A percentile compares a stretch with the other conserved stretches of the same genome.
phyloP scores from a whole-genome alignment of 2,888 invertebrate species.

The Zaprionus lineosus region DNA sequence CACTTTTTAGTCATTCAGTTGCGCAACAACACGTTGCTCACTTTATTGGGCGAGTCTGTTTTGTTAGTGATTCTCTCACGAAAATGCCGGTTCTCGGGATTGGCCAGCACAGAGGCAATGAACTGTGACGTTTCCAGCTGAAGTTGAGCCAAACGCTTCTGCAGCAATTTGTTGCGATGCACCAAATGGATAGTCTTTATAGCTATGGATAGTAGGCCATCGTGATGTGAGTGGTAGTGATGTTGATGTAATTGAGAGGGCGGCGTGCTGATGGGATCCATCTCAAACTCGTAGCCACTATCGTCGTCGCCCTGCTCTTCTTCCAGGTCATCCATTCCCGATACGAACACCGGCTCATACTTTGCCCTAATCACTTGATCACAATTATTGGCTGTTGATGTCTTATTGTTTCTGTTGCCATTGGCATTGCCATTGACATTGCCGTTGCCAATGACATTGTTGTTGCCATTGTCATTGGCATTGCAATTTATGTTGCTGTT shows the following conservation, averaged over 20 bases:
- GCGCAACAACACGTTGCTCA: constrained; percentile 64
- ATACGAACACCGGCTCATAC: too few relatives aligned
- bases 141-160: constrained; percentile 85
- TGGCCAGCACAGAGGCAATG: constrained; percentile 85
- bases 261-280: constrained; percentile 33
- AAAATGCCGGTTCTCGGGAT: constrained; percentile 82
- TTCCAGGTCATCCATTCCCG: constrained; percentile 26
- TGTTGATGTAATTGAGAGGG: constrained; percentile 25
- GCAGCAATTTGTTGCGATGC: constrained; percentile 86
- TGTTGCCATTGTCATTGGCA: constrained; percentile 17
- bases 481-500: constrained; percentile 33
- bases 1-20: constrained; percentile 30
- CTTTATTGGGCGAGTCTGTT: constrained; percentile 43
- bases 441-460: constrained; percentile 15
- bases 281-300: constrained; percentile 48
- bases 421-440: too few relatives aligned
- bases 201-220: constrained; percentile 86
- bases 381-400: constrained; percentile 40
- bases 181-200: constrained; percentile 86
- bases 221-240: constrained; percentile 51
- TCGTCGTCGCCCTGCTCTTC: constrained; percentile 42
- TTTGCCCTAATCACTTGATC: too few relatives aligned
- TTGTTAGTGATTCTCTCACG: constrained; percentile 67
- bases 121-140: constrained; percentile 87
- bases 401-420: too few relatives aligned